A percentile compares a stretch with the other conserved stretches of the same genome.
These are phyloP conservation scores for Eupithecia subumbrata DNA, from an alignment of 2,888 invertebrate species.

Conservation along the genomic window DNA sequence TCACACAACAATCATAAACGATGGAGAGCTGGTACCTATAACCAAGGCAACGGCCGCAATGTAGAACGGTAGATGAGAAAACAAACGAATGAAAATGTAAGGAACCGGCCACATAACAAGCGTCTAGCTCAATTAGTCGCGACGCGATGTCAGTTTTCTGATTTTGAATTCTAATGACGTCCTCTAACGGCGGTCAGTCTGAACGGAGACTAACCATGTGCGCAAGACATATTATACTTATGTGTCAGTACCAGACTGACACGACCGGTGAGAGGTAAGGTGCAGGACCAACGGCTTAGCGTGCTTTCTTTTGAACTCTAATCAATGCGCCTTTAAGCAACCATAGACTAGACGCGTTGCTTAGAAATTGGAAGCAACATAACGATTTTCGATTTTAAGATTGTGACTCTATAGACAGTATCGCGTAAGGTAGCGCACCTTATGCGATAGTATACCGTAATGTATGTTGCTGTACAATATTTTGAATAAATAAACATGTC, in stretches of 20 bases:
- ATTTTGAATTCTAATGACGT: no score
- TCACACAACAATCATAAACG: not conserved
- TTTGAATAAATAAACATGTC: not conserved
- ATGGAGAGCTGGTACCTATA: not conserved
- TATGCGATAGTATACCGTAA: no score
- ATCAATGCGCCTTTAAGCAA: not conserved
- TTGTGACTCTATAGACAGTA: no score
- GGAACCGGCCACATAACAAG: not conserved
- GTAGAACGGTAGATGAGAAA: not conserved
- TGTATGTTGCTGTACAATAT: no score
- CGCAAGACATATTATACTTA: no score
- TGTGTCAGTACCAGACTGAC: no score
- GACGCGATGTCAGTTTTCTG: no score
- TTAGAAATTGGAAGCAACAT: not conserved
- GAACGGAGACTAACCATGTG: no score
- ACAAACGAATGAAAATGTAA: not conserved
- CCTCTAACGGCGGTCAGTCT: no score
- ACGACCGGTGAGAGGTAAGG: not conserved
- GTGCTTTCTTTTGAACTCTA: not conserved
- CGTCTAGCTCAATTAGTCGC: not conserved
- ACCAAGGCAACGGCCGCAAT: not conserved
- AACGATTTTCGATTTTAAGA: no score
- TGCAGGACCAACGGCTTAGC: not conserved
- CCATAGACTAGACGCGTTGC: not conserved
- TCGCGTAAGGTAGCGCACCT: no score